Percentiles rank a stretch among this genome's conserved stretches.
phyloP scores from a whole-genome alignment of 2,797 vertebrate genomes.

The Karalla daura region DNA sequence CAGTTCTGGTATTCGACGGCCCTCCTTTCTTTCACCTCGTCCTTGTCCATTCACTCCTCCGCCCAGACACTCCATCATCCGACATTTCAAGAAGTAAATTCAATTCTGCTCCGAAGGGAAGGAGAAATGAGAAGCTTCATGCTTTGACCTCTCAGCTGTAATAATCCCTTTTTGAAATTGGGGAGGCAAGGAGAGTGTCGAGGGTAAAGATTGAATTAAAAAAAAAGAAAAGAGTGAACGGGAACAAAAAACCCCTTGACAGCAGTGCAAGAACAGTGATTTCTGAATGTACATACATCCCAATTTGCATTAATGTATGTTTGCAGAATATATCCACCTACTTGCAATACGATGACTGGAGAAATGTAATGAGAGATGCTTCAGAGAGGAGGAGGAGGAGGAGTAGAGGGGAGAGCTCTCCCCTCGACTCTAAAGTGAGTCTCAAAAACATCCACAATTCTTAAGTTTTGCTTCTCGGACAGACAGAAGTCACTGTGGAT shows the following conservation, averaged over 20 bases:
- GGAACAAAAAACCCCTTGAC: background rate
- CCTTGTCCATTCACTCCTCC: constrained; percentile 15
- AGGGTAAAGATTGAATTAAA: too few relatives aligned
- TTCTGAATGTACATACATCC: background rate
- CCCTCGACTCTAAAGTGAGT: constrained; percentile 35
- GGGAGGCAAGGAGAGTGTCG: too few relatives aligned
- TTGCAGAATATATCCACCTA: background rate
- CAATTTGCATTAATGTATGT: background rate
- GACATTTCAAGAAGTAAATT: constrained; percentile 36
- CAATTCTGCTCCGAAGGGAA: constrained; percentile 21
- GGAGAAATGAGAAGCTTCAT: constrained; percentile 25
- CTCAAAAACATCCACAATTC: too few relatives aligned
- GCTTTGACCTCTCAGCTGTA: constrained; percentile 17
- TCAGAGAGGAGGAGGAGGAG: background rate
- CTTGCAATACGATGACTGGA: background rate
- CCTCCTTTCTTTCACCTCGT: constrained; percentile 11
- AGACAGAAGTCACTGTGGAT: too few relatives aligned
- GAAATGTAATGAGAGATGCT: constrained; percentile 6
- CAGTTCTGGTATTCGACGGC: constrained; percentile 3
- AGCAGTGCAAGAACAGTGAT: background rate
- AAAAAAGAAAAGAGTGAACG: too few relatives aligned
- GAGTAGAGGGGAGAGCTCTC: background rate
- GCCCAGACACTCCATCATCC: background rate
- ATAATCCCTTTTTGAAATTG: constrained; percentile 21
- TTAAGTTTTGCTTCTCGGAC: too few relatives aligned